Conservation (phyloP, 2,797 vertebrate species). For the Semotilus atromaculatus region DNA sequence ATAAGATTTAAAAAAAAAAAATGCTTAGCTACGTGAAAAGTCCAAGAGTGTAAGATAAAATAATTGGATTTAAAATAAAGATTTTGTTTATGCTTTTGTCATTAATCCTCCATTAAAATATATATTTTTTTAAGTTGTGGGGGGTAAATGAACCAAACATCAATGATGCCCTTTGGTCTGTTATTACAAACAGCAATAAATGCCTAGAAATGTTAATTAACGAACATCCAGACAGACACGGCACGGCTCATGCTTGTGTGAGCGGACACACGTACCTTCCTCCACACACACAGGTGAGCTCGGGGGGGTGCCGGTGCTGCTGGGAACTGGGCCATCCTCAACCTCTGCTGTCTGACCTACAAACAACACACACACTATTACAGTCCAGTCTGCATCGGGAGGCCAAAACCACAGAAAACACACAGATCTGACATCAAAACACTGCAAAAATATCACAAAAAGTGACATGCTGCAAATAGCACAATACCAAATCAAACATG, state of each 20-base stretch:
- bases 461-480: background rate
- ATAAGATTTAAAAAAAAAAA: background rate
- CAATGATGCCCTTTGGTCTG: slow-evolving; percentile 73
- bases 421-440: background rate
- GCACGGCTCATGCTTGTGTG: slow-evolving; percentile 62
- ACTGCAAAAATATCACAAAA: too few relatives aligned
- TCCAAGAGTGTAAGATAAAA: too few relatives aligned
- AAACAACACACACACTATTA: background rate
- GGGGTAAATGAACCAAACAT: background rate
- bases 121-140: background rate
- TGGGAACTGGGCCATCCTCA: slow-evolving; percentile 78
- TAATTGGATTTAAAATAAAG: background rate
- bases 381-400: background rate
- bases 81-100: background rate
- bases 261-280: slow-evolving; percentile 85
- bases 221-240: slow-evolving; percentile 62
- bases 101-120: background rate
- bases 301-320: slow-evolving; percentile 85
- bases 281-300: slow-evolving; percentile 89
- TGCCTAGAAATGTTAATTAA: slow-evolving; percentile 73
- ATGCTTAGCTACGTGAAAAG: too few relatives aligned
- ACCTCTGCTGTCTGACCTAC: slow-evolving; percentile 75
- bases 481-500: background rate
- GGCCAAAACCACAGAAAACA: too few relatives aligned
- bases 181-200: slow-evolving; percentile 79